A percentile compares a stretch with the other conserved stretches of the same genome.
Conservation (phyloP, 2,888 invertebrate species). For the Xanthorhoe spadicearia region DNA sequence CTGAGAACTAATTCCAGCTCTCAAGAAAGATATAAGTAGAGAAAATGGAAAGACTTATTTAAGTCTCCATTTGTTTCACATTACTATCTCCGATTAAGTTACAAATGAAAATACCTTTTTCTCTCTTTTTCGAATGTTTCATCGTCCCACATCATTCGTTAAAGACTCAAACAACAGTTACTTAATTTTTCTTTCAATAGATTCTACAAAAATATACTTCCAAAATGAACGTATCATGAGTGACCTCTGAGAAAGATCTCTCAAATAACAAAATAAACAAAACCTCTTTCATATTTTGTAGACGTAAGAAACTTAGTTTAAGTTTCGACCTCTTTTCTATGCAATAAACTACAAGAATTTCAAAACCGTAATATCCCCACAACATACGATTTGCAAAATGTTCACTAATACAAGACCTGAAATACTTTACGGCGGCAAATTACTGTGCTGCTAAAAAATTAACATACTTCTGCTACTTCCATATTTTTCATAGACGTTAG, state of each 20-base stretch:
- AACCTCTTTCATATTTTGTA: not conserved
- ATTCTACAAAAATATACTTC: too few species aligned
- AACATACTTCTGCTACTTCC: slow-evolving; percentile 45
- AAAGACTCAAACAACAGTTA: too few species aligned
- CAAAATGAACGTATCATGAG: too few species aligned
- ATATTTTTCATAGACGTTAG: slow-evolving; percentile 48
- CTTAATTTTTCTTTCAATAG: too few species aligned
- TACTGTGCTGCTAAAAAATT: slow-evolving; percentile 52
- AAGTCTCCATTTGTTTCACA: not conserved
- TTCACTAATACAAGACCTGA: slow-evolving; percentile 45
- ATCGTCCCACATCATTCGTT: too few species aligned
- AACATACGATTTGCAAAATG: slow-evolving; percentile 52
- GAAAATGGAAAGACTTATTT: not conserved
- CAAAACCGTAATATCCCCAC: slow-evolving; percentile 43
- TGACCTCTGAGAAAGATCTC: too few species aligned
- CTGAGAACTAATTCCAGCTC: not conserved
- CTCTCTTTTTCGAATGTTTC: too few species aligned
- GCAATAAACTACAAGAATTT: slow-evolving; percentile 31
- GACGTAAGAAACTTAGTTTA: not conserved
- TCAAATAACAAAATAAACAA: too few species aligned
- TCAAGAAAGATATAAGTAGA: not conserved
- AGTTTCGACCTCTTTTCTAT: slow-evolving; percentile 7
- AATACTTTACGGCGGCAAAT: slow-evolving; percentile 53
- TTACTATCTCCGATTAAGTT: not conserved
- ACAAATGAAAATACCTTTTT: too few species aligned